Evolutionary conservation across 2,113 vertebrate genomes (phyloP).

Genomic region (Morone saxatilis): DNA sequence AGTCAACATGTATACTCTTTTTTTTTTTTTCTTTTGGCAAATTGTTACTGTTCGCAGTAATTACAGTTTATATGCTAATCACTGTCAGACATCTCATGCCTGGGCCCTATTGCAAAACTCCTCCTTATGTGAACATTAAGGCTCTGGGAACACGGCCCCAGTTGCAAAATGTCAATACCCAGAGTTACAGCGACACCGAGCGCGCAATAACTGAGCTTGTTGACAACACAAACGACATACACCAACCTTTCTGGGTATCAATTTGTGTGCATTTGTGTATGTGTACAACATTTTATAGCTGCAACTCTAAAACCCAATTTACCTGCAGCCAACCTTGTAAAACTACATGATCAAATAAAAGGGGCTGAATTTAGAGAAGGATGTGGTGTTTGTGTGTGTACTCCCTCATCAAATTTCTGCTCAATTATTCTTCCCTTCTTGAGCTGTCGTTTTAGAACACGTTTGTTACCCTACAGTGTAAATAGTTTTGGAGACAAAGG

Average conservation of each 20-base stretch:
- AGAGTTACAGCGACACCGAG: neutral
- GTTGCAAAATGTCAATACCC: neutral
- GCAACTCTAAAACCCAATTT: neutral
- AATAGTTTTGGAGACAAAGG: neutral
- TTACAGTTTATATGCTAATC: constrained; percentile 30
- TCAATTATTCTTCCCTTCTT: too few relatives aligned
- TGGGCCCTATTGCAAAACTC: neutral
- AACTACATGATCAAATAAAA: constrained; percentile 7
- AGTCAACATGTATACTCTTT: constrained; percentile 13
- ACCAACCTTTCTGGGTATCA: neutral
- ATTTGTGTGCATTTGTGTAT: neutral
- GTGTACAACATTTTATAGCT: neutral
- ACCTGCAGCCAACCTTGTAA: neutral
- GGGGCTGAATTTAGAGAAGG: neutral
- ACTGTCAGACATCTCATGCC: constrained; percentile 9
- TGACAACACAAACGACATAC: neutral
- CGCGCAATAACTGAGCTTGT: neutral
- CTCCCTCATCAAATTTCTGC: too few relatives aligned
- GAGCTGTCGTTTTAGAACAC: too few relatives aligned
- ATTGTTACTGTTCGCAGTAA: neutral
- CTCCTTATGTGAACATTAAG: constrained; percentile 8
- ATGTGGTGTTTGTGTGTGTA: neutral
- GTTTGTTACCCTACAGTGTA: neutral
- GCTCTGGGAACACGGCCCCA: neutral
- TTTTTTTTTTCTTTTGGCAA: neutral